Evolutionary conservation across 2,888 invertebrate species (phyloP), one percentile per base, ranked within the genome.

Genomic region (Trypoxylon attenuatum): DNA sequence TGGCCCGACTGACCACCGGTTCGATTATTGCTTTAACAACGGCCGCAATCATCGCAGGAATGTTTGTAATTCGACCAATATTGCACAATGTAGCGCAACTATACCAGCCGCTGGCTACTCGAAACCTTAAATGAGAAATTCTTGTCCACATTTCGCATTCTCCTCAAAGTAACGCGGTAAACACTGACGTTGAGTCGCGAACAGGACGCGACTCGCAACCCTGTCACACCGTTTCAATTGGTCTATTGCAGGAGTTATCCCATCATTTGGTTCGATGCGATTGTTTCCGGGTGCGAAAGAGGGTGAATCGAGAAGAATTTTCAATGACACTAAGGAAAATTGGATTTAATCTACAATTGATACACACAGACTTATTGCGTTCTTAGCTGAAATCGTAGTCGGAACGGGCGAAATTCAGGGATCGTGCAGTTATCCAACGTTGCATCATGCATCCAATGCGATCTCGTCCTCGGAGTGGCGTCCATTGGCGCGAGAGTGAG

Each of bases 51-150:
- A 43, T 55, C 65, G 67, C 2, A 29, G 65, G 59, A 52, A 68
- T 56, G 55, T 52, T 29, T 43, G 52, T 58, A 38, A 65, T 65
- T 59, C 23, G 55, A 51, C 55, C 53, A 54, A 53, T 56, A 45
- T 73, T 73, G 56, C 73, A 51, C 74, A 56, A 73, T 39, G 43
- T 52, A 42, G 63, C 60, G 67, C 43, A 73, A 66, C 52, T 22
- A 25, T 54, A 18, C 45, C 15, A 16, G 38, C 49, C 51, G 19
- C 47, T 38, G 45, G 55, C 53, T 38, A 16, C 52, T 39, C 47
- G 27, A 19, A n/a, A 45, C 43, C 61, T 59, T 61, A 61, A 58
- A 73, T 54, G 69, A 65, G 61, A 59, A 57, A 62, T 57, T 65
- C 61, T 42, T 50, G 58, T 51, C 42, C 43, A 47, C 57, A 43